Conservation (phyloP, 2,113 vertebrate species). For the Cephalopterus ornatus region DNA sequence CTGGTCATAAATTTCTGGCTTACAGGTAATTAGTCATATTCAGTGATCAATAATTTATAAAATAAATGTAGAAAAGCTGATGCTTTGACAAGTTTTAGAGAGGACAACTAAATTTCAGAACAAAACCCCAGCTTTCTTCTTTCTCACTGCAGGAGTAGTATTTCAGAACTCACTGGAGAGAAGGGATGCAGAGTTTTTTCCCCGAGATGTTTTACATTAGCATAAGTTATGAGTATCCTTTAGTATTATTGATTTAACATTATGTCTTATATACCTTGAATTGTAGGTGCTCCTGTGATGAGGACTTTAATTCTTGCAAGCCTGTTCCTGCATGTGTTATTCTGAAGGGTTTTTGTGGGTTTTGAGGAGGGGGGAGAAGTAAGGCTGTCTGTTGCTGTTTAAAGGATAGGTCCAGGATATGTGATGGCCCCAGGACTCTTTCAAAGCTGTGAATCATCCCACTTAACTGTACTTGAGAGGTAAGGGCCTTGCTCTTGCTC, state of each 20-base stretch:
- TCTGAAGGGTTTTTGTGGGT: neutral
- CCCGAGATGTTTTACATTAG: neutral
- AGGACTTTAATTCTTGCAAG: neutral
- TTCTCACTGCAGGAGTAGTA: neutral
- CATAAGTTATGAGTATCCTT: neutral
- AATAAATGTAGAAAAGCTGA: neutral
- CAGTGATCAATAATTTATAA: neutral
- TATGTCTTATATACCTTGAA: neutral
- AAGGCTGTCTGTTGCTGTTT: neutral
- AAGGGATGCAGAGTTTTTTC: neutral
- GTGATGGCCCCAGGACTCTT: fast-evolving
- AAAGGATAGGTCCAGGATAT: neutral
- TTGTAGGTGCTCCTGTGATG: too few species aligned
- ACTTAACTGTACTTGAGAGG: neutral
- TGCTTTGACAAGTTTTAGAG: neutral
- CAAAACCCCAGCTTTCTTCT: neutral
- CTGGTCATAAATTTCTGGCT: neutral
- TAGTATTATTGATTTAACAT: neutral
- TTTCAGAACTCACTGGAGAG: neutral
- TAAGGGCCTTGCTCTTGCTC: neutral
- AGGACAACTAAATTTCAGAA: neutral
- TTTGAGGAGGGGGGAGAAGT: neutral
- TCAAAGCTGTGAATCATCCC: neutral
- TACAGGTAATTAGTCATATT: neutral
- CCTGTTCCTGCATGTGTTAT: neutral